Evolutionary conservation across 1,140 invertebrate genomes (phyloP), one percentile per base, ranked within the genome.

Genomic region (Stegodyphus dumicola): DNA sequence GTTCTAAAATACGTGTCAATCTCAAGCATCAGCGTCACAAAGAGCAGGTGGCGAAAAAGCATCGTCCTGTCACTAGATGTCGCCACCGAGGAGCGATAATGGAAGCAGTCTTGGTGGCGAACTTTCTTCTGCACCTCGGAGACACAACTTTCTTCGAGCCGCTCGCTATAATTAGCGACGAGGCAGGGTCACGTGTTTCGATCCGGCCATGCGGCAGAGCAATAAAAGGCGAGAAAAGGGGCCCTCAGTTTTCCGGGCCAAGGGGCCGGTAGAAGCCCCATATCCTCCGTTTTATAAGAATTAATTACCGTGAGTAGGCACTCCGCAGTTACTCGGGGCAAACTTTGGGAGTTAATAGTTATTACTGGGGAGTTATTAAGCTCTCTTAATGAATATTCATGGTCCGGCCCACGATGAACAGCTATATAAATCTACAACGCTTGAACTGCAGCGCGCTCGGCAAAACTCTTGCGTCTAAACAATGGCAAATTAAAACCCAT

Each of bases 401-500:
- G 73, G 77, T 79, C 77, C 71, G 48, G 77, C 51, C 77, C 64
- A 65, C 75, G 75, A 80, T 80, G 85, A 86, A 86, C 77, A 69
- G 77, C 85, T 76, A 80, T 80, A 86, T 86, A 86, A 86, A 86
- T 86, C 85, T 80, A 79, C 71, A 80, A 86, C 75, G 87, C 66
- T 87, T 79, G 70, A 87, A 78, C 73, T 85, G 77, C 65, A 33
- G 10, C 87, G 67, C 64, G 67, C 73, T 51, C 71, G 69, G 77
- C 84, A 78, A 77, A 78, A 77, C 84, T 77, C 75, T 66, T 65
- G 74, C 85, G 79, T 77, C 85, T 80, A 86, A 86, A 86, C 85
- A 86, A 86, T 86, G 85, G 77, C 85, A 86, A 86, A 86, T 86
- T 86, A 86, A 86, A 86, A 86, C 85, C 85, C 85, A 86, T 86